Conservation (phyloP, 2,797 vertebrate species). For the Leuciscus waleckii region DNA sequence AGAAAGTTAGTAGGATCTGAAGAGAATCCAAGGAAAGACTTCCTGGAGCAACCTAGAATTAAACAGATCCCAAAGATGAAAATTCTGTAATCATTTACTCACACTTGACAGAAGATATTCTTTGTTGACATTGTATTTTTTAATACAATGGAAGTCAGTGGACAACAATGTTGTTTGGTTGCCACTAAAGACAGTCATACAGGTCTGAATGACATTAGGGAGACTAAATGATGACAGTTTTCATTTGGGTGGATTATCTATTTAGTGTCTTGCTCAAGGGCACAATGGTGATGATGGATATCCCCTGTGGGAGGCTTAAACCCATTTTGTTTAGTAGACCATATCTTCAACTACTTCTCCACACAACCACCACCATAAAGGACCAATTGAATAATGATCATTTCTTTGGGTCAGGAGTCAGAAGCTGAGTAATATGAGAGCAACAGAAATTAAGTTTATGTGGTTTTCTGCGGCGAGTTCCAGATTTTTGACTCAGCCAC, state of each 20-base stretch:
- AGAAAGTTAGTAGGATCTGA: conserved; percentile 5
- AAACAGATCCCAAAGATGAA: not conserved
- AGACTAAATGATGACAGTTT: not conserved
- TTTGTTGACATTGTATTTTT: too few species aligned
- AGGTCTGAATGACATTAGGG: too few species aligned
- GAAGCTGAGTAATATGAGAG: not conserved
- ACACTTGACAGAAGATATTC: not conserved
- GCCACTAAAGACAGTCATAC: too few species aligned
- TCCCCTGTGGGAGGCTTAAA: not conserved
- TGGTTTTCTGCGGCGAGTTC: not conserved
- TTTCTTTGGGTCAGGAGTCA: not conserved
- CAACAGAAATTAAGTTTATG: not conserved
- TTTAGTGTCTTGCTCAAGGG: not conserved
- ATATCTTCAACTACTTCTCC: not conserved
- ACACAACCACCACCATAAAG: not conserved
- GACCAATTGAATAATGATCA: not conserved
- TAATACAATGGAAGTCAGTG: not conserved
- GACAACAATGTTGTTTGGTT: not conserved
- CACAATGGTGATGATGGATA: not conserved
- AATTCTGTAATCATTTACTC: not conserved
- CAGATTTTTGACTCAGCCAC: conserved; percentile 20
- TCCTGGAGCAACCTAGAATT: not conserved
- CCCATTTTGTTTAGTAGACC: not conserved
- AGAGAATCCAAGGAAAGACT: not conserved
- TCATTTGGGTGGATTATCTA: not conserved